Conservation (phyloP, 1,140 invertebrate species). For the Tetragnatha versicolor region DNA sequence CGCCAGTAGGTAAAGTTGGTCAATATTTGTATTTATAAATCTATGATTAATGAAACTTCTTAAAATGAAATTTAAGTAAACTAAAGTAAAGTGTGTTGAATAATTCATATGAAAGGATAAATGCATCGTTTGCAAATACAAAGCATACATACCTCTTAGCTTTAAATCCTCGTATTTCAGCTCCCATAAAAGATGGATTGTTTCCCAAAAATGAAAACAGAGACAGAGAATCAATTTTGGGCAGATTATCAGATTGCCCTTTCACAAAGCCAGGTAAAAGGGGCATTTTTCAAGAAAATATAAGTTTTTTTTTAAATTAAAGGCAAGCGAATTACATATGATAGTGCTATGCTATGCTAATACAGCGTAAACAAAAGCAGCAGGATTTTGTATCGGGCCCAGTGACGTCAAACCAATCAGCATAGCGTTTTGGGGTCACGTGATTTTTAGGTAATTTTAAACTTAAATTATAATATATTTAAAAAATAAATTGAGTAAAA, state of each 20-base stretch:
- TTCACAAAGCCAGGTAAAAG: background rate
- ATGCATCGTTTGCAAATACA: background rate
- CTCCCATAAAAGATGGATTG: too few species aligned
- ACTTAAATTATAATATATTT: background rate
- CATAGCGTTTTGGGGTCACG: constrained; percentile 3
- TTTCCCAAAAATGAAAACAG: too few species aligned
- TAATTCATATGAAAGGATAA: background rate
- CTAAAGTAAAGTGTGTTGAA: background rate
- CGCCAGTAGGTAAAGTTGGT: background rate
- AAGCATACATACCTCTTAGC: constrained; percentile 5
- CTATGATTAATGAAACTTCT: background rate
- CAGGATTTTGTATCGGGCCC: background rate
- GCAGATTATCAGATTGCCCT: background rate
- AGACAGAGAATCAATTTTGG: too few species aligned
- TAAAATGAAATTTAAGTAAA: background rate
- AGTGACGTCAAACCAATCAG: background rate
- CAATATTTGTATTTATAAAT: background rate
- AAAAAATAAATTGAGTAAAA: too few species aligned
- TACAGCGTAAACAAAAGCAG: background rate
- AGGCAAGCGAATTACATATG: too few species aligned
- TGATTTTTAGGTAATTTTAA: background rate
- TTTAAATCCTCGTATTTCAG: too few species aligned
- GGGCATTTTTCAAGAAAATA: too few species aligned
- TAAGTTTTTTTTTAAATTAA: too few species aligned
- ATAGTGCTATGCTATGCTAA: too few species aligned